Percentiles rank a stretch among this genome's conserved stretches.
Evolutionary conservation across 2,797 vertebrate genomes (phyloP).

Genomic region (Synanceia verrucosa): DNA sequence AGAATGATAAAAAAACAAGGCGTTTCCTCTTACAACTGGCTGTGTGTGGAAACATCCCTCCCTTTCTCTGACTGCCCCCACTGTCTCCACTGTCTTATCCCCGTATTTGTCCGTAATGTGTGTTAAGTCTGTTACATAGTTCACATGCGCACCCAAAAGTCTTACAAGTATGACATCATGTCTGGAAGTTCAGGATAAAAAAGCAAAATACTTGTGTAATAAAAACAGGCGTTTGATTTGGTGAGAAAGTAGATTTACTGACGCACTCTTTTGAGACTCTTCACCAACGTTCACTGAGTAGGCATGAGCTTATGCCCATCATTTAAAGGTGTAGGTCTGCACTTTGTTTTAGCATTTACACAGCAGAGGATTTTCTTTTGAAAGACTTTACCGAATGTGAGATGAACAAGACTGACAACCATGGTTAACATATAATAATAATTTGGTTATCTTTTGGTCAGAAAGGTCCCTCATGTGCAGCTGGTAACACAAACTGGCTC

Average conservation of each 20-base stretch:
- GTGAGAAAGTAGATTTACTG: conserved; percentile 13
- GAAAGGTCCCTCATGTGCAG: background rate
- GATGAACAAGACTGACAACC: background rate
- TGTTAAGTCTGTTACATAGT: conserved; percentile 9
- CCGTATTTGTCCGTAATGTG: conserved; percentile 7
- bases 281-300: background rate
- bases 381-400: background rate
- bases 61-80: background rate
- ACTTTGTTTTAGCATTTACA: background rate
- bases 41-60: background rate
- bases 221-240: background rate
- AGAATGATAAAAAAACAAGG: conserved; percentile 38
- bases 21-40: conserved; percentile 14
- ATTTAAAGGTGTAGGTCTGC: background rate
- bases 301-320: background rate
- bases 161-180: conserved; percentile 51
- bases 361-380: background rate
- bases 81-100: conserved; percentile 2
- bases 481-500: background rate
- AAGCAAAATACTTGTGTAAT: background rate
- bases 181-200: conserved; percentile 39
- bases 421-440: background rate
- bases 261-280: background rate
- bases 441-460: background rate
- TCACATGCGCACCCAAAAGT: conserved; percentile 27